phyloP scores from a whole-genome alignment of 2,113 vertebrate genomes.

The Orycteropus afer region DNA sequence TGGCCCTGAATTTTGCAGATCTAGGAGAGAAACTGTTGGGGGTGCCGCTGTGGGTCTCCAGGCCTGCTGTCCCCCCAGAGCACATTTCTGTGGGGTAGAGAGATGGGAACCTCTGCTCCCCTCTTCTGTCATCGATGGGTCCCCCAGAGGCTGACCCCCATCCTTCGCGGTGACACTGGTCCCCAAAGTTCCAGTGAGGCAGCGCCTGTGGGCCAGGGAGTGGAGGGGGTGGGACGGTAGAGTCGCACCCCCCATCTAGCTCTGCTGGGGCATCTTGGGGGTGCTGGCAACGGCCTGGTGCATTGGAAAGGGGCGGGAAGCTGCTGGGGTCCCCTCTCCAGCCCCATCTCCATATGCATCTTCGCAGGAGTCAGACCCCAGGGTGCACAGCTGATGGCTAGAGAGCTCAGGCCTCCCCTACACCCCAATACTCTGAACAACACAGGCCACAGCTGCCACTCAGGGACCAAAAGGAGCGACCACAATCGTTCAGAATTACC shows the following conservation, averaged over 20 bases:
- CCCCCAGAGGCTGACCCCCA: background rate
- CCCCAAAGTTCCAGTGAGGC: background rate
- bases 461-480: background rate
- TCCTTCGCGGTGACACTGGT: background rate
- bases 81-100: background rate
- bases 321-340: too few relatives aligned
- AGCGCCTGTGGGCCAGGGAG: background rate
- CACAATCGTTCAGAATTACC: background rate
- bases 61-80: background rate
- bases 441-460: too few relatives aligned
- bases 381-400: background rate
- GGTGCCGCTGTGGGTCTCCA: background rate
- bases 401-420: background rate
- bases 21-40: background rate
- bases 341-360: background rate
- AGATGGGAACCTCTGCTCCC: background rate
- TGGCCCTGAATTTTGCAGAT: background rate
- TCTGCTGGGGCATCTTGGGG: background rate
- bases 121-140: fast-evolving
- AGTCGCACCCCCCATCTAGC: background rate
- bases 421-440: background rate
- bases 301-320: too few relatives aligned
- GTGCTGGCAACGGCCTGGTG: background rate
- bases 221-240: background rate
- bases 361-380: background rate